Base-by-base conservation (phyloP, 2,113 vertebrate genomes). In the Python bivittatus region DNA sequence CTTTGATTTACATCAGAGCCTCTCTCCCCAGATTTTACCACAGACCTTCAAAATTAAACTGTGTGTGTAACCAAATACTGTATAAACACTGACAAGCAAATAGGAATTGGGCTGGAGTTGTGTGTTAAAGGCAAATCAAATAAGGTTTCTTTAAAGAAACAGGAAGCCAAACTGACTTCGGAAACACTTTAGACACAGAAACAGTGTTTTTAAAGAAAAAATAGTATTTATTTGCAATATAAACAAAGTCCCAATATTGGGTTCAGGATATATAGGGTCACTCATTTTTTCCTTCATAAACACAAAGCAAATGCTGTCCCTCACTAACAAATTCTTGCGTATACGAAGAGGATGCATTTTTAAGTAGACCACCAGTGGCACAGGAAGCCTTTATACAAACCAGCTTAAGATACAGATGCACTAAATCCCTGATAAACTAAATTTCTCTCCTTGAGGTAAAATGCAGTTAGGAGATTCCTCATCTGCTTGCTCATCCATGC, bases 171-270 rank as follows among this genome's bases (percentile, higher is more conserved):
- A 42, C 56, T 53, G 38, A 23, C 95, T 92, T 95, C 92, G 93
- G 94, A 95, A 95, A 91, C 79, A 91, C 97, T 92, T 60, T 53
- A 94, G 95, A 97, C 85, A 95, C 92, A 96, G 93, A 95, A 93
- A 96, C 93, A 96, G 96, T 79, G 91, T 89, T 97, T 94, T 96
- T 99, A 99, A 99, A 98, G 98, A 99, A 99, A 99, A 99, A 99
- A 99, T 99, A 99, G 98, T 99, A 99, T 99, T 99, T 99, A 99
- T 99, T 99, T 99, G 98, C 97, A 97, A 99, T 99, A 99, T 98
- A 99, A 99, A 99, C 99, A 99, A 98, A 97, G 98, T 99, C 98
- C 98, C 97, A 98, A 98, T 98, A 98, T 98, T 98, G 98, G 91
- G 98, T 98, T 99, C 97, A 98, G 98, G 94, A 93, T 95, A 97